These are phyloP conservation scores for Orcinus orca DNA, from an alignment of 2,113 vertebrate species.

Conservation along the genomic window DNA sequence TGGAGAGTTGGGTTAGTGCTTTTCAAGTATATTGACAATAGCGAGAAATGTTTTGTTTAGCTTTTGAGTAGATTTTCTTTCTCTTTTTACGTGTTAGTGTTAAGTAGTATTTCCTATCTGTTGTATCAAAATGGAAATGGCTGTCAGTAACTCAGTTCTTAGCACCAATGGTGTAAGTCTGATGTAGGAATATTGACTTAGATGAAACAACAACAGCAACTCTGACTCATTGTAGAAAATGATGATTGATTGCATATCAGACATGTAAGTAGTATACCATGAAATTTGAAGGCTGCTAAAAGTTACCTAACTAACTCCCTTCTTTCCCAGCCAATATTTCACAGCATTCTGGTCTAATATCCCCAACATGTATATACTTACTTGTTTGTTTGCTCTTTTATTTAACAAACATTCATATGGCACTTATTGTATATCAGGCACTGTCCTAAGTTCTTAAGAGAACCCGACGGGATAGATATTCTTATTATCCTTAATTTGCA, in stretches of 20 bases:
- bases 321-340: background rate
- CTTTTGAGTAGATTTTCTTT: background rate
- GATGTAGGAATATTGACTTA: background rate
- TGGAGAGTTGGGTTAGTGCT: background rate
- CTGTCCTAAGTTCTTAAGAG: background rate
- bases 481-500: background rate
- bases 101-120: slow-evolving; percentile 16
- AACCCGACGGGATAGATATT: background rate
- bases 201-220: background rate
- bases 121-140: slow-evolving; percentile 32
- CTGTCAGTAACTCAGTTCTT: background rate
- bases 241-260: background rate
- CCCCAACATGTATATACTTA: background rate
- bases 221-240: background rate
- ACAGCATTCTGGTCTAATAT: background rate
- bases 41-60: slow-evolving; percentile 30
- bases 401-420: background rate
- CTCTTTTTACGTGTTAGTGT: background rate
- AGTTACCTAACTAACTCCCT: background rate
- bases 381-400: background rate
- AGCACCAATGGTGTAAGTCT: background rate
- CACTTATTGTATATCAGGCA: background rate
- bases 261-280: background rate
- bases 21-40: slow-evolving; percentile 23
- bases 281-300: background rate